A percentile compares a stretch with the other conserved stretches of the same genome.
Evolutionary conservation across 1,140 invertebrate genomes (phyloP).

Genomic region (Solenopsis fugax): DNA sequence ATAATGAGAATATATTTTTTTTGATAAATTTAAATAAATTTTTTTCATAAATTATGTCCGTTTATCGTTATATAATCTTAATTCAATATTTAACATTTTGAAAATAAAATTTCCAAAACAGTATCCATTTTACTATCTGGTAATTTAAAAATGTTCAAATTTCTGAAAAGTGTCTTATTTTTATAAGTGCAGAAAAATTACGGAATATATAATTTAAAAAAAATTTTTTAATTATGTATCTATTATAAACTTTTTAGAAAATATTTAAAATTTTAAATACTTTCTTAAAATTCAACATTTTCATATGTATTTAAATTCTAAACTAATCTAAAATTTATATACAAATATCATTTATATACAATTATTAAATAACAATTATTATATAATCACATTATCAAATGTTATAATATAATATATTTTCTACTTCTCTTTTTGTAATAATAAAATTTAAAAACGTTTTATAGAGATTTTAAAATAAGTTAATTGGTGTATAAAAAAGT

Average conservation of each 20-base stretch:
- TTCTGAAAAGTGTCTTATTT: background rate
- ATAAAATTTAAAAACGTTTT: background rate
- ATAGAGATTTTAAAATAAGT: background rate
- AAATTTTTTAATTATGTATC: too few species aligned
- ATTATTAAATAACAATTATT: too few species aligned
- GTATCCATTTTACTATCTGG: too few species aligned
- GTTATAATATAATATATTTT: background rate
- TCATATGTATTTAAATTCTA: background rate
- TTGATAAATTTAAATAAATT: too few species aligned
- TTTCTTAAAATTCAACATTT: background rate
- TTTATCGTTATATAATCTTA: too few species aligned
- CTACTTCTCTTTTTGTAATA: background rate
- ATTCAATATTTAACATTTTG: too few species aligned
- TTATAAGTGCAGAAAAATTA: background rate
- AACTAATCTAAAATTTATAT: background rate
- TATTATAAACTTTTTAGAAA: background rate
- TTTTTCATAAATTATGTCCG: too few species aligned
- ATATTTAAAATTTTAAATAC: background rate
- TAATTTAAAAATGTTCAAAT: background rate
- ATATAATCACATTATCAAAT: background rate
- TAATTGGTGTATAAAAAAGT: background rate
- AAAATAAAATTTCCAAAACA: too few species aligned
- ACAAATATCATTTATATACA: too few species aligned
- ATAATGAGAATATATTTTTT: too few species aligned
- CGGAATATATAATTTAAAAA: background rate